Evolutionary conservation across 2,888 invertebrate species (phyloP).

Genomic region (Hirudinaria manillensis): DNA sequence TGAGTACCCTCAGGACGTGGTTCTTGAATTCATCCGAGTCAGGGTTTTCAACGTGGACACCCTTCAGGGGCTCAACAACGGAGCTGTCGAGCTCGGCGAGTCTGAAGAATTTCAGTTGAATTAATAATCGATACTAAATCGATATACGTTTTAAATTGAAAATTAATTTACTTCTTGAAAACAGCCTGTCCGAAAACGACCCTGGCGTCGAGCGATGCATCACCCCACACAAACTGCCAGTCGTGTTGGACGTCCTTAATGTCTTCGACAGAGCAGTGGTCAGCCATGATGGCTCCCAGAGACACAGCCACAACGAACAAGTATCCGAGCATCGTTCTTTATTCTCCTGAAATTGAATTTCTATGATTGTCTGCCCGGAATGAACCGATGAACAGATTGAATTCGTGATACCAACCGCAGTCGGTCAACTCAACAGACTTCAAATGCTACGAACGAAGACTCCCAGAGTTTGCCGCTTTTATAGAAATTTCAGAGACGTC

Average conservation of each 20-base stretch:
- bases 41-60: conserved; percentile 33
- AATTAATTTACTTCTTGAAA: conserved; percentile 35
- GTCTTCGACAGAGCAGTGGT: conserved; percentile 36
- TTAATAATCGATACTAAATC: not conserved
- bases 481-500: not conserved
- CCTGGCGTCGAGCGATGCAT: conserved; percentile 35
- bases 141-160: not conserved
- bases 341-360: not conserved
- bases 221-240: conserved; percentile 35
- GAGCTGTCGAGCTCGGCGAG: conserved; percentile 33
- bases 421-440: conserved; percentile 12
- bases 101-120: conserved; percentile 25
- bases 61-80: conserved; percentile 29
- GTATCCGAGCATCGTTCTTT: conserved; percentile 10
- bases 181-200: conserved; percentile 34
- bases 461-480: not conserved
- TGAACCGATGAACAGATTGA: not conserved
- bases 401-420: conserved; percentile 1
- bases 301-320: conserved; percentile 22
- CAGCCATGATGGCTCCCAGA: conserved; percentile 14
- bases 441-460: conserved; percentile 14
- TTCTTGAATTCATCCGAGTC: conserved; percentile 34
- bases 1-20: conserved; percentile 37
- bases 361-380: not conserved
- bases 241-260: conserved; percentile 31